Evolutionary conservation across 92 coral and sea anemone genomes (phyloP).

Genomic region (Heliopora coerulea): DNA sequence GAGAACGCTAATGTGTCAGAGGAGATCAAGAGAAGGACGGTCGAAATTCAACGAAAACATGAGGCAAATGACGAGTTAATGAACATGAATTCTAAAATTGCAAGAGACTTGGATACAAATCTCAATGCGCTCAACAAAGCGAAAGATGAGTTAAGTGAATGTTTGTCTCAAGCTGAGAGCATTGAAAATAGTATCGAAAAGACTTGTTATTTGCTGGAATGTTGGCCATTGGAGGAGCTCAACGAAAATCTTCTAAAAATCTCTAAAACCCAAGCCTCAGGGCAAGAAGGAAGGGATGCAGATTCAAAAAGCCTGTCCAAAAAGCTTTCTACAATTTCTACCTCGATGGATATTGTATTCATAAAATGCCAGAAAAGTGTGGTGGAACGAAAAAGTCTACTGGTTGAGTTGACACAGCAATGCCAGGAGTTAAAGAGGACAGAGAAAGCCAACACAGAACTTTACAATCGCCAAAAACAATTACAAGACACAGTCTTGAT

Average conservation of each 20-base stretch:
- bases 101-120: background rate
- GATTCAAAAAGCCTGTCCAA: background rate
- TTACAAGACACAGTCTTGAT: background rate
- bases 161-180: conserved; percentile 5
- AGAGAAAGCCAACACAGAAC: background rate
- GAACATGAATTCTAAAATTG: background rate
- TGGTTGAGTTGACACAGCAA: background rate
- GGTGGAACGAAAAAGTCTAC: conserved; percentile 10
- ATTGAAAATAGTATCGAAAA: background rate
- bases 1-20: conserved; percentile 3
- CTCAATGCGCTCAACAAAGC: background rate
- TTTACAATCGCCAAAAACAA: background rate
- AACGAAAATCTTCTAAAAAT: background rate
- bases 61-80: background rate
- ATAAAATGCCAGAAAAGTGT: background rate
- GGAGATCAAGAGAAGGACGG: background rate
- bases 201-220: background rate
- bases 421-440: background rate
- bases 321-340: background rate
- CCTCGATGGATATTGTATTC: background rate
- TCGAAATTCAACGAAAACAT: conserved; percentile 7
- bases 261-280: background rate
- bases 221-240: background rate
- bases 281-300: background rate
- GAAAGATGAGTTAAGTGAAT: background rate